Evolutionary conservation across 2,113 vertebrate species (phyloP).

Genomic region (Capricornis sumatraensis): DNA sequence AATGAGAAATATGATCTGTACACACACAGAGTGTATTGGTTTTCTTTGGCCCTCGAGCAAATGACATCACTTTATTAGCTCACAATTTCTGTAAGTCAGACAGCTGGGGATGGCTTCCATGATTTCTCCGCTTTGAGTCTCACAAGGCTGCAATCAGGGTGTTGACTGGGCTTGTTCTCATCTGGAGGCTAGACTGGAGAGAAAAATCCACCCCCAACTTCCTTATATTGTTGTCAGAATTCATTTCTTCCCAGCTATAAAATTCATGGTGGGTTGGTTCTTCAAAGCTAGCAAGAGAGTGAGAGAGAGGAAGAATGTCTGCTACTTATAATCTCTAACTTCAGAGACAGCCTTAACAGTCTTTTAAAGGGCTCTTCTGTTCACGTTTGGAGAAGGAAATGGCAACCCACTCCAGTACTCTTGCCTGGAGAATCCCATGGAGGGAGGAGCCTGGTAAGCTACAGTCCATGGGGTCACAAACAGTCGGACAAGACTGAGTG

Average conservation of each 20-base stretch:
- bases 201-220: background rate
- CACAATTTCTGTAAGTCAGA: background rate
- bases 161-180: background rate
- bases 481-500: no score
- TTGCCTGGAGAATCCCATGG: no score
- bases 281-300: background rate
- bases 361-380: background rate
- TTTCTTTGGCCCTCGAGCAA: slow-evolving; percentile 4
- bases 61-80: background rate
- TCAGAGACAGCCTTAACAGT: background rate
- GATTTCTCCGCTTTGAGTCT: background rate
- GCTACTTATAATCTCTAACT: background rate
- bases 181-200: background rate
- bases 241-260: background rate
- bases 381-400: background rate
- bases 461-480: no score
- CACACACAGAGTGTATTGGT: background rate
- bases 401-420: no score
- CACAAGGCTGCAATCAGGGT: background rate
- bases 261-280: background rate
- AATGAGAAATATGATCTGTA: background rate
- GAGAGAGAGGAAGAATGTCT: background rate
- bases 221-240: background rate
- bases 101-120: background rate
- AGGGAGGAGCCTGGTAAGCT: no score